A percentile compares a stretch with the other conserved stretches of the same genome.
Evolutionary conservation across 2,888 invertebrate genomes (phyloP).

Genomic region (Morpho deidamia): DNA sequence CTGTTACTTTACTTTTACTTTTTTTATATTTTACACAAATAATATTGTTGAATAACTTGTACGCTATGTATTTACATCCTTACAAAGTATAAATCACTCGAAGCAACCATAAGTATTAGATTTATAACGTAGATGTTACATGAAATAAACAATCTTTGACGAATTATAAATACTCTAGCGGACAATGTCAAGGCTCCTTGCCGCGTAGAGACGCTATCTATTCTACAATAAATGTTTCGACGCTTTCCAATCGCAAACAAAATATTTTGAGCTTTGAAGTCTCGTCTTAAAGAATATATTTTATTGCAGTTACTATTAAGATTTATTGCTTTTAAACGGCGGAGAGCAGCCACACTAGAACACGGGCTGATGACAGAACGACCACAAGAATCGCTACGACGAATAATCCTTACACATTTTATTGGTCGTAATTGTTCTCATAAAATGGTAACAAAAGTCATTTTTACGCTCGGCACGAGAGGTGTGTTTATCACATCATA

Average conservation of each 20-base stretch:
- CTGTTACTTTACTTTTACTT: too few species aligned
- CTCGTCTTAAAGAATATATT: constrained; percentile 35
- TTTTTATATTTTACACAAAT: background rate
- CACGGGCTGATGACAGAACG: constrained; percentile 61
- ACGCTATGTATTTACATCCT: background rate
- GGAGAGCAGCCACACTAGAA: constrained; percentile 32
- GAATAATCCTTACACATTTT: constrained; percentile 75
- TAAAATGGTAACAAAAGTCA: constrained; percentile 77
- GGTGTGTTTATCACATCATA: constrained; percentile 67
- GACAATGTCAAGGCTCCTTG: constrained; percentile 52
- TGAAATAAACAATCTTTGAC: constrained; percentile 24
- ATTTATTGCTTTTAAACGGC: constrained; percentile 2
- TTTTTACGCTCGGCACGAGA: constrained; percentile 74
- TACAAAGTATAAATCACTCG: constrained; percentile 8
- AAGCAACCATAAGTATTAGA: background rate
- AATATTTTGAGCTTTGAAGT: constrained; percentile 35
- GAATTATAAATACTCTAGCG: constrained; percentile 29
- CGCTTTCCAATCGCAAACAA: constrained; percentile 20
- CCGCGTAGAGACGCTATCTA: constrained; percentile 35
- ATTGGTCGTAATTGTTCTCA: constrained; percentile 77
- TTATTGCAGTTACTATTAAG: background rate
- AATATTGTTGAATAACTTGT: background rate
- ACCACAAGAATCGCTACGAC: constrained; percentile 70
- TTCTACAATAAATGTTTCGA: constrained; percentile 34
- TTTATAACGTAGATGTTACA: constrained; percentile 9